Percentiles rank a stretch among this genome's conserved stretches.
phyloP scores from a whole-genome alignment of 2,797 vertebrate species.

The Halcyon leucocephala region DNA sequence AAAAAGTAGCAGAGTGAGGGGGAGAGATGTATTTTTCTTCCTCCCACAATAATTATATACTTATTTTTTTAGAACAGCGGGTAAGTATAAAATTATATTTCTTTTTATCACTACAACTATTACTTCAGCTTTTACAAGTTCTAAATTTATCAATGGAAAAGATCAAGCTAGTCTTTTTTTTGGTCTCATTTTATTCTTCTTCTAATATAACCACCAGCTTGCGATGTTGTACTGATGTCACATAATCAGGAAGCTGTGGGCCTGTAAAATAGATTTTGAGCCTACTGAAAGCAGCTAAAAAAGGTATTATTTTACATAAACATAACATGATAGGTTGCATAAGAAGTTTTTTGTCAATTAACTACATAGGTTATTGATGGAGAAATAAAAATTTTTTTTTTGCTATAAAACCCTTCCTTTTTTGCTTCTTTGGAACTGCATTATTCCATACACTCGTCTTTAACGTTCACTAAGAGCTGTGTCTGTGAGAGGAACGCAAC shows the following conservation, averaged over 20 bases:
- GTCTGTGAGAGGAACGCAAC: neutral
- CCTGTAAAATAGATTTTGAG: constrained; percentile 28
- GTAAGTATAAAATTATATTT: constrained; percentile 43
- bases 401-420: neutral
- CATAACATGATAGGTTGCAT: neutral
- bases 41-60: constrained; percentile 52
- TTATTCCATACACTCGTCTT: neutral
- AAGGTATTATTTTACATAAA: constrained; percentile 42
- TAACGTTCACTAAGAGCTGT: neutral
- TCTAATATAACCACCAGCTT: constrained; percentile 64
- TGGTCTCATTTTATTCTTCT: constrained; percentile 51
- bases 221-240: constrained; percentile 56
- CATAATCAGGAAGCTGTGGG: constrained; percentile 60
- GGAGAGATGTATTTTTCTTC: constrained; percentile 55
- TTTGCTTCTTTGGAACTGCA: neutral
- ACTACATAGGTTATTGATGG: neutral
- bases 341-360: constrained; percentile 28
- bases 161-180: constrained; percentile 51
- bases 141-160: constrained; percentile 76
- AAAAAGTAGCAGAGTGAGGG: constrained; percentile 10
- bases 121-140: constrained; percentile 62
- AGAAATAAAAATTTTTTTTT: neutral
- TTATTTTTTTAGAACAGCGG: neutral
- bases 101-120: constrained; percentile 60
- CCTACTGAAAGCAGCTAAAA: constrained; percentile 28